Conservation (phyloP, 2,888 invertebrate species). For the Oxyteleia sp. region DNA sequence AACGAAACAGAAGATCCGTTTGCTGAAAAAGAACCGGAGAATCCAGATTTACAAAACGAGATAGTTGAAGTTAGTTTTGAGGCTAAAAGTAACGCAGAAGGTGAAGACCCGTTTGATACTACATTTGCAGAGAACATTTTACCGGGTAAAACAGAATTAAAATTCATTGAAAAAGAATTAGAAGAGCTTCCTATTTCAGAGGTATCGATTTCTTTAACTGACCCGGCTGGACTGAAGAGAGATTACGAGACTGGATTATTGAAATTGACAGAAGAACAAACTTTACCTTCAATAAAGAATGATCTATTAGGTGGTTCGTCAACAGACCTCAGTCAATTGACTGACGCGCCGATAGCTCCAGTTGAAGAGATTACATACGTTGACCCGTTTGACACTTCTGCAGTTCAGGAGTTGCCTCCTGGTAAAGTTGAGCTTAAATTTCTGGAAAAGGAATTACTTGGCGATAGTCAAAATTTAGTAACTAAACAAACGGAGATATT, state of each 20-base stretch:
- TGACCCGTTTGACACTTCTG: slow-evolving; percentile 96
- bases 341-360: slow-evolving; percentile 91
- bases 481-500: slow-evolving; percentile 83
- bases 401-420: slow-evolving; percentile 91
- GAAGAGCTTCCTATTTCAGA: slow-evolving; percentile 88
- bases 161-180: slow-evolving; percentile 89
- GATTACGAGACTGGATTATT: slow-evolving; percentile 85
- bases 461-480: slow-evolving; percentile 79
- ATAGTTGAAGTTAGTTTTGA: slow-evolving; percentile 85
- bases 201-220: slow-evolving; percentile 90
- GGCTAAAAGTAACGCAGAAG: slow-evolving; percentile 88
- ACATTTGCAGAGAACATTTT: slow-evolving; percentile 93
- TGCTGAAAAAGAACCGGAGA: slow-evolving; percentile 87
- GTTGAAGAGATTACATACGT: slow-evolving; percentile 90
- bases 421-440: slow-evolving; percentile 93
- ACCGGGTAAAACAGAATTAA: slow-evolving; percentile 90
- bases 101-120: slow-evolving; percentile 94
- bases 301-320: slow-evolving; percentile 93
- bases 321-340: slow-evolving; percentile 92
- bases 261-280: slow-evolving; percentile 66
- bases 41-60: slow-evolving; percentile 81
- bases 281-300: slow-evolving; percentile 85
- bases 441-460: slow-evolving; percentile 92
- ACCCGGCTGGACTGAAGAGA: slow-evolving; percentile 89
- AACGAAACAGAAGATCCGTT: slow-evolving; percentile 88